Base-by-base conservation (phyloP, 2,797 vertebrate genomes). In the Chrysocyon brachyurus region DNA sequence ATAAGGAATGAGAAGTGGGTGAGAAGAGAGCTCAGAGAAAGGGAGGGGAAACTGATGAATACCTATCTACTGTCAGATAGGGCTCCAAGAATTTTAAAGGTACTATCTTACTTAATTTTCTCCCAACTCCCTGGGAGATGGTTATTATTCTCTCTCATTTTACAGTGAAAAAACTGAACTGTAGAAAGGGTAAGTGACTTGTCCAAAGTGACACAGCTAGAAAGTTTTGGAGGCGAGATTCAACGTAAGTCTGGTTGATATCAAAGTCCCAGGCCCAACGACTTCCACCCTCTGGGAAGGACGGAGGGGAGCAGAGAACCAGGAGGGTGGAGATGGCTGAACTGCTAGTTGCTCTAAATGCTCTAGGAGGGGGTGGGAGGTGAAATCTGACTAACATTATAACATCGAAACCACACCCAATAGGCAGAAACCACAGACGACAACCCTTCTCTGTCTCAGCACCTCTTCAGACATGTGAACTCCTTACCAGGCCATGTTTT, bases 121-220 rank as follows among this genome's bases (percentile, higher is more conserved):
- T 90, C 52, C 46, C 31, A 64, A 9, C 6, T 40, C 31, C 40
- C 26, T 26, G 19, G 17, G 72, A 92, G 28, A 64, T 49, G 12
- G 24, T 56, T 61, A 59, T 64, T 87, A 63, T 87, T 77, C 15
- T 68, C 17, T 31, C 49, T 12, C 40, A 52, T 85, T 89, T 78
- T 85, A 19, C 24, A 91, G 89, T 54, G 89, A 95, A 59, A 63
- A 91, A 83, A 85, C 26, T 9, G 54, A 92, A 17, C 6, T 78
- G 15, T 46, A 79, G 68, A 63, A 94, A 75, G 24, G 36, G 73
- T 88, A 73, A 83, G 4, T 77, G 40, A 49, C 14, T 87, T 83
- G 40, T 19, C 33, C 26, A 81, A 85, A 12, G n/a, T 84, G 46
- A 59, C 22, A 6, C 12, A 57, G 15, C 14, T 64, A 22, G 70